phyloP scores from a whole-genome alignment of 2,113 vertebrate species.

The Albula glossodonta region DNA sequence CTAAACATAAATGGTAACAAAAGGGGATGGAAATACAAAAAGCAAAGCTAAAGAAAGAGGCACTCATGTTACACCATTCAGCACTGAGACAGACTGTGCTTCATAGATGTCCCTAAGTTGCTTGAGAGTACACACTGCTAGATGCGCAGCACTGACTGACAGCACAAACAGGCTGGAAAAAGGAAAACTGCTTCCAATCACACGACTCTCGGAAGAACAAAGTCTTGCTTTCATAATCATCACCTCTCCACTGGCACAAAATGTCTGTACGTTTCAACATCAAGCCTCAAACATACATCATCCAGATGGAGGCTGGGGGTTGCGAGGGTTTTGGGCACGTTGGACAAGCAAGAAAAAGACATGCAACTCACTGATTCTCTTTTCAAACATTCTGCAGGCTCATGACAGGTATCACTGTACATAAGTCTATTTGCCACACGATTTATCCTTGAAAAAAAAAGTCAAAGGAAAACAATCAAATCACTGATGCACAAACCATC shows the following conservation, averaged over 20 bases:
- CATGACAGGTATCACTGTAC: slow-evolving; percentile 53
- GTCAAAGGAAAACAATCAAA: slow-evolving; percentile 17
- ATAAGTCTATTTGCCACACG: slow-evolving; percentile 42
- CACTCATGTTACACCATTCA: neutral
- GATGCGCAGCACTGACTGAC: slow-evolving; percentile 43
- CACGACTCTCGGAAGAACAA: slow-evolving; percentile 62
- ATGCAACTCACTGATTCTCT: slow-evolving; percentile 33
- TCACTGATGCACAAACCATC: neutral
- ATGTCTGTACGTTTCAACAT: slow-evolving; percentile 50
- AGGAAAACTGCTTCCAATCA: slow-evolving; percentile 57
- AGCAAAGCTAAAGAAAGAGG: neutral
- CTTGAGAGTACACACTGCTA: neutral
- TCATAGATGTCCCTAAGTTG: neutral
- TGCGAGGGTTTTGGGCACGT: neutral
- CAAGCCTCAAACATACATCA: slow-evolving; percentile 57
- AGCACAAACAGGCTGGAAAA: slow-evolving; percentile 39
- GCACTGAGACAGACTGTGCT: neutral
- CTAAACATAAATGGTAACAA: neutral
- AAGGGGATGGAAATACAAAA: neutral
- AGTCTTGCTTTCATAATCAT: slow-evolving; percentile 39
- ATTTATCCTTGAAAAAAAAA: slow-evolving; percentile 37
- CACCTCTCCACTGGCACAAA: slow-evolving; percentile 53
- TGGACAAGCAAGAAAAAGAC: slow-evolving; percentile 7
- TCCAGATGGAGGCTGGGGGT: slow-evolving; percentile 29
- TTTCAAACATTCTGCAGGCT: slow-evolving; percentile 45